Evolutionary conservation across 2,888 invertebrate species (phyloP), one percentile per base, ranked within the genome.

Genomic region (Aleiodes alternator): DNA sequence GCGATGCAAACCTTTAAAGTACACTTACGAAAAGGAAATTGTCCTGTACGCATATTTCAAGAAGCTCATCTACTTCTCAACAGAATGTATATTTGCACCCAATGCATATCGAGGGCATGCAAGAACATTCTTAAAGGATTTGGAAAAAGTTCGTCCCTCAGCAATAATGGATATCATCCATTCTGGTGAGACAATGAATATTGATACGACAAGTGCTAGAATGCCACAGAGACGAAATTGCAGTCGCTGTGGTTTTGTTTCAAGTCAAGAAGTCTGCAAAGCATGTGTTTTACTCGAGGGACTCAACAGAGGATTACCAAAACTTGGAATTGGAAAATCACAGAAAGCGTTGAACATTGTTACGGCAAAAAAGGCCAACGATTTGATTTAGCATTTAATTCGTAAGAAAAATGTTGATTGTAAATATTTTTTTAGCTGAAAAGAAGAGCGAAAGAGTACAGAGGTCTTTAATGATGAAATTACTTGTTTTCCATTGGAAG

Each of bases 11-110:
- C 98, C 98, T 0, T 93, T 99, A 55, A 99, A 99, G 88, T 99
- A 98, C 88, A 95, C 97, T 0, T 99, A 98, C 89, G 99, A 99
- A 89, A 99, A 99, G 87, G 99, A 99, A 91, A 99, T 99, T 86
- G 99, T 99, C 0, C 97, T 98, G 97, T 98, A 99, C 90, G 99
- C 99, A 0, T 97, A 99, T 88, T 98, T 96, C 88, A 97, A 97
- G 88, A 96, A 96, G 86, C 90, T 99, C 38, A 95, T 98, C 8
- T 99, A 99, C 89, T 99, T 99, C 90, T 98, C 98, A 2, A 99
- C 99, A 0, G 99, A 99, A 90, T 99, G 99, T 90, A 94, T 98
- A 66, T 99, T 98, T 91, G 97, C 99, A 1, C 99, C 99, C 0
- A 98, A 99, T 91, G 98, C 99, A 0, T 98, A 98, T 89, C 92